Conservation (phyloP, 2,888 invertebrate species). For the Sarcophaga caerulescens region DNA sequence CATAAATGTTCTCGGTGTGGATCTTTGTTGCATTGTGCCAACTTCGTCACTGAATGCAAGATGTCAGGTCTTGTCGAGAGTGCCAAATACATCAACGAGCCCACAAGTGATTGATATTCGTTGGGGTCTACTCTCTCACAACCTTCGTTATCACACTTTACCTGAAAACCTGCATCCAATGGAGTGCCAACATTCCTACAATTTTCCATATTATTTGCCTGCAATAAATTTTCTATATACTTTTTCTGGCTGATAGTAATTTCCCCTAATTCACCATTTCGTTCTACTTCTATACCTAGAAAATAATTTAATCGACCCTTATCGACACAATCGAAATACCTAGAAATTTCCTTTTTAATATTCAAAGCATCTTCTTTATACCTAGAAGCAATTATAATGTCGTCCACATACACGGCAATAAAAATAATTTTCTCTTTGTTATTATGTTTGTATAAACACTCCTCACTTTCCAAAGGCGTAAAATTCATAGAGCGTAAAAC, state of each 20-base stretch:
- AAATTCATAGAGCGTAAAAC: constrained; percentile 60
- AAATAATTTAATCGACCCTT: constrained; percentile 53
- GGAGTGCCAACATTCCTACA: constrained; percentile 43
- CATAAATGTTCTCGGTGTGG: constrained; percentile 22
- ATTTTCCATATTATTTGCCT: constrained; percentile 30
- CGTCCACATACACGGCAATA: constrained; percentile 51
- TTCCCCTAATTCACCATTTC: constrained; percentile 45
- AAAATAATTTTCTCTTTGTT: background rate
- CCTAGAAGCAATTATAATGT: constrained; percentile 36
- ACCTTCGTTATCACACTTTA: constrained; percentile 35
- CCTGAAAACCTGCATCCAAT: constrained; percentile 49
- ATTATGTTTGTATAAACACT: constrained; percentile 62
- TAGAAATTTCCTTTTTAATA: constrained; percentile 37
- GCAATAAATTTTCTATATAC: constrained; percentile 40
- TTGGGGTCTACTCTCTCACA: constrained; percentile 40
- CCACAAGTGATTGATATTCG: constrained; percentile 50
- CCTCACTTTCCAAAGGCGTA: constrained; percentile 52
- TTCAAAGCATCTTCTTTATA: background rate
- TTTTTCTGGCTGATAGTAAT: constrained; percentile 39
- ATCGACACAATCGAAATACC: constrained; percentile 53
- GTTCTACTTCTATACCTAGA: constrained; percentile 60
- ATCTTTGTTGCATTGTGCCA: constrained; percentile 41
- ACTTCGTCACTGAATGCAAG: constrained; percentile 35
- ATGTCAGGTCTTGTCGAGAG: constrained; percentile 26
- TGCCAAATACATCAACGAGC: too few relatives aligned